Conservation (phyloP, 37 sponge, comb jelly and placozoan species). For the Mnemiopsis leidyi region DNA sequence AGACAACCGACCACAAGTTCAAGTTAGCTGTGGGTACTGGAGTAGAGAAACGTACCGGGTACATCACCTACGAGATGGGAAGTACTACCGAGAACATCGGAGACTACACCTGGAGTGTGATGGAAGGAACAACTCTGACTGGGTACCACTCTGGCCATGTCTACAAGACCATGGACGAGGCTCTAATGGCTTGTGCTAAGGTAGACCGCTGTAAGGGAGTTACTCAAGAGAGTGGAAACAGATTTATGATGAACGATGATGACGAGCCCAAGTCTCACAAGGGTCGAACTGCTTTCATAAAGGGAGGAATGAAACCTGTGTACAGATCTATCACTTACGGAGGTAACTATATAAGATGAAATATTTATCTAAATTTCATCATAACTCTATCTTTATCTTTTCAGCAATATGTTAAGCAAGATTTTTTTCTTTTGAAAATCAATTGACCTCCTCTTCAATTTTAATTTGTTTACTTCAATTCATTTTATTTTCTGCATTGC, state of each 20-base stretch:
- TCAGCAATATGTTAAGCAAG: no score
- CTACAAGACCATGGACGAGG: not conserved
- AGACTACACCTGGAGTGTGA: constrained; percentile 28
- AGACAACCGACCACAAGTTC: not conserved
- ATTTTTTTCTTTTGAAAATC: no score
- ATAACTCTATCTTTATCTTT: no score
- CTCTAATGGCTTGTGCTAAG: constrained; percentile 24
- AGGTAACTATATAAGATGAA: no score
- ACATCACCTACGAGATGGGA: not conserved
- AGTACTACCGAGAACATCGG: not conserved
- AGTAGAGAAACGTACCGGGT: not conserved
- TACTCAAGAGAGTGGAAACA: not conserved
- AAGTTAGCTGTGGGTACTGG: not conserved
- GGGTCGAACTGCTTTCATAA: not conserved
- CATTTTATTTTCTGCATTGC: no score
- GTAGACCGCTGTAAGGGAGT: not conserved
- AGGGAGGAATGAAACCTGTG: not conserved
- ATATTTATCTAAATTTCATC: no score
- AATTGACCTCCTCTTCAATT: no score
- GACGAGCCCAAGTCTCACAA: not conserved
- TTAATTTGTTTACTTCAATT: no score
- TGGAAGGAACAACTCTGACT: not conserved
- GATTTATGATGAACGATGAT: not conserved
- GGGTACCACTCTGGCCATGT: not conserved
- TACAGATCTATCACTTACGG: not conserved